A percentile compares a stretch with the other conserved stretches of the same genome.
Conservation (phyloP, 2,797 vertebrate species). For the Anguilla obscura region DNA sequence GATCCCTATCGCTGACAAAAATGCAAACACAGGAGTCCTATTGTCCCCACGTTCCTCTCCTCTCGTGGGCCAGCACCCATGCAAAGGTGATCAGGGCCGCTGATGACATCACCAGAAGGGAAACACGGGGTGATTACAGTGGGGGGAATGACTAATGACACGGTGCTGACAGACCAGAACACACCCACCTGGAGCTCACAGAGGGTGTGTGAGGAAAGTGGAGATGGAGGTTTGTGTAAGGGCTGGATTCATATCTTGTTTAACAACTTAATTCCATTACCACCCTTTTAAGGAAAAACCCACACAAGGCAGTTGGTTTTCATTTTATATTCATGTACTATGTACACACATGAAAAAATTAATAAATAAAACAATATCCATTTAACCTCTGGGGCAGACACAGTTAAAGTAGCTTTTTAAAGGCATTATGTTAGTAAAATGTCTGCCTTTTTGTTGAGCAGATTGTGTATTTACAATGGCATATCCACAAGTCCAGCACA, state of each 20-base stretch:
- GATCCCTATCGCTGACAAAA: slow-evolving; percentile 17
- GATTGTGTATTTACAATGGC: neutral
- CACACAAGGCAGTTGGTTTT: neutral
- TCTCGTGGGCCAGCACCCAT: slow-evolving; percentile 55
- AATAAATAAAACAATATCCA: neutral
- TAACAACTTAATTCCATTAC: neutral
- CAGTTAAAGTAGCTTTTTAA: neutral
- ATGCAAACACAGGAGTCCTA: slow-evolving; percentile 38
- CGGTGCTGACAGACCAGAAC: slow-evolving; percentile 58
- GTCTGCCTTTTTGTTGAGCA: neutral
- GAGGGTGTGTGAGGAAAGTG: slow-evolving; percentile 18
- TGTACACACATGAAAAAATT: neutral
- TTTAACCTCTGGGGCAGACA: neutral
- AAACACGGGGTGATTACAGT: slow-evolving; percentile 73
- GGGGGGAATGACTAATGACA: slow-evolving; percentile 75
- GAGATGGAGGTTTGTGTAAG: neutral
- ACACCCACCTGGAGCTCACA: slow-evolving; percentile 56
- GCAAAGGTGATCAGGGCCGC: slow-evolving; percentile 66
- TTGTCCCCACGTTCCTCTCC: slow-evolving; percentile 56
- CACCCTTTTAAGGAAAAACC: neutral
- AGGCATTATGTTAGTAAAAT: neutral
- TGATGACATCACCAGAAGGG: slow-evolving; percentile 76
- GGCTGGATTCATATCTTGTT: too few relatives aligned
- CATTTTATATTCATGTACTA: neutral
- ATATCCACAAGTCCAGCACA: neutral